Evolutionary conservation across 2,113 vertebrate species (phyloP).

Genomic region (Scytalopus superciliaris): DNA sequence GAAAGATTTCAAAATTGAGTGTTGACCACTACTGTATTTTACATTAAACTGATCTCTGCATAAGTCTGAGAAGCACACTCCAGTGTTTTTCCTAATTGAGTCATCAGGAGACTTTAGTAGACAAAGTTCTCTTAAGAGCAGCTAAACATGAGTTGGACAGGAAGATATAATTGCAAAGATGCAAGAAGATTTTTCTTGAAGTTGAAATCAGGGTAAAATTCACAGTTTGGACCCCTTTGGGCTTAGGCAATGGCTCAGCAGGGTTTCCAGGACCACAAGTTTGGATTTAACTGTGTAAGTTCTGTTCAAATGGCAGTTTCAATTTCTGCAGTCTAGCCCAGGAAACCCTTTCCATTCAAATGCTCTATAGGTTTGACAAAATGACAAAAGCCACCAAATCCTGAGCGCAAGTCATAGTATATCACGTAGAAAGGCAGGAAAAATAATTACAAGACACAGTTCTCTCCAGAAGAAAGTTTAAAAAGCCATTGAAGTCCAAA

Average conservation of each 20-base stretch:
- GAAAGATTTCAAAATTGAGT: neutral
- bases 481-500: neutral
- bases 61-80: neutral
- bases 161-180: neutral
- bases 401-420: neutral
- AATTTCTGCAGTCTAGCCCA: neutral
- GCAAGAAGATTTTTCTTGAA: neutral
- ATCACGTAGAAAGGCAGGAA: neutral
- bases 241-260: neutral
- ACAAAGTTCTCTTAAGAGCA: neutral
- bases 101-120: neutral
- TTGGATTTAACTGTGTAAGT: neutral
- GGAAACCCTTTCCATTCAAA: neutral
- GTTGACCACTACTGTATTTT: neutral
- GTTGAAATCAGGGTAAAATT: neutral
- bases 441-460: neutral
- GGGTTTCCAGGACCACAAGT: neutral
- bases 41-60: neutral
- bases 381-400: neutral
- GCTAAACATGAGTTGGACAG: neutral
- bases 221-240: neutral
- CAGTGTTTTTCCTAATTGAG: neutral
- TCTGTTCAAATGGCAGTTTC: neutral
- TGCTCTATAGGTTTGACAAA: neutral
- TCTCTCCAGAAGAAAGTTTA: neutral